Conservation (phyloP, 2,888 invertebrate genomes). For the Endotricha flammealis region DNA sequence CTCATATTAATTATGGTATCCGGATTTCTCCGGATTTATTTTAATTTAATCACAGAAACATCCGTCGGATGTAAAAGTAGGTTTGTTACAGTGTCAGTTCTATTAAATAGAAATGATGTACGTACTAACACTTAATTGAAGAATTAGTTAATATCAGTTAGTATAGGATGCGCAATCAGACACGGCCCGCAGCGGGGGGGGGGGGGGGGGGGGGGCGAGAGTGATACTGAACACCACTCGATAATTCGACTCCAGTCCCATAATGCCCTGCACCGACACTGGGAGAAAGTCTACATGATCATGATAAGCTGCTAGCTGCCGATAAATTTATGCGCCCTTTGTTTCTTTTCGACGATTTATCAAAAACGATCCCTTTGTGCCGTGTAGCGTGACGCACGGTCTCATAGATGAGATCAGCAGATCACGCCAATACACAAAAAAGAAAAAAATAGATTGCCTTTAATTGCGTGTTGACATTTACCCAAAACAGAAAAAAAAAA, state of each 20-base stretch:
- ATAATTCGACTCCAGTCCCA: conserved; percentile 16
- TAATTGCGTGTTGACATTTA: too few relatives aligned
- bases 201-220: conserved; percentile 21
- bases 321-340: conserved; percentile 74
- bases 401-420: conserved; percentile 43
- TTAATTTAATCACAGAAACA: conserved; percentile 5
- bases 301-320: conserved; percentile 59
- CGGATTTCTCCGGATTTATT: conserved; percentile 8
- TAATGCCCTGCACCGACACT: conserved; percentile 44
- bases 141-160: too few relatives aligned
- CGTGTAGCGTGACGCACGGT: conserved; percentile 16
- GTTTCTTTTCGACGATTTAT: conserved; percentile 72
- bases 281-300: conserved; percentile 68
- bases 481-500: too few relatives aligned
- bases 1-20: conserved; percentile 8
- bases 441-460: too few relatives aligned
- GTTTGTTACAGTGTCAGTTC: not conserved
- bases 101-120: too few relatives aligned
- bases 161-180: too few relatives aligned
- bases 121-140: too few relatives aligned
- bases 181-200: too few relatives aligned
- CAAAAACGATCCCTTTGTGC: conserved; percentile 57
- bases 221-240: conserved; percentile 28
- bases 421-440: conserved; percentile 30
- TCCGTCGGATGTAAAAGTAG: conserved; percentile 10